Evolutionary conservation across 2,797 vertebrate genomes (phyloP).

Genomic region (Thamnophis elegans): DNA sequence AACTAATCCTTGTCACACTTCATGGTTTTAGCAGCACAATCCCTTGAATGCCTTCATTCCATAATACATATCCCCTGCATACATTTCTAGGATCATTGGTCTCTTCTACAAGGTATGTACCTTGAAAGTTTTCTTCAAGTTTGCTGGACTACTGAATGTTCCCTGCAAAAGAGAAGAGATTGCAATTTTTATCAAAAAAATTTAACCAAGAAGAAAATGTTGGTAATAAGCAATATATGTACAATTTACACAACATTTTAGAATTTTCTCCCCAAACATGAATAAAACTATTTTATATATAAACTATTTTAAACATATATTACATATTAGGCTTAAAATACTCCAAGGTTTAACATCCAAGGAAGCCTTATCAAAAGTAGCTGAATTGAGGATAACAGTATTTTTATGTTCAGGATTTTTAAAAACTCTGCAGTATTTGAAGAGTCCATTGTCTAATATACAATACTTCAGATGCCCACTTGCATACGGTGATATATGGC

Average conservation of each 20-base stretch:
- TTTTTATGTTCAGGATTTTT: background rate
- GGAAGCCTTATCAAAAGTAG: background rate
- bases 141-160: slow-evolving; percentile 88
- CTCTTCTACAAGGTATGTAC: slow-evolving; percentile 61
- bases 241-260: background rate
- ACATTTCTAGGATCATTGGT: slow-evolving; percentile 13
- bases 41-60: background rate
- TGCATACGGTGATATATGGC: background rate
- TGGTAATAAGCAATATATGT: background rate
- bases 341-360: background rate
- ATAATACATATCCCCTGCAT: background rate
- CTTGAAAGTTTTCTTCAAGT: slow-evolving; percentile 93
- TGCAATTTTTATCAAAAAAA: background rate
- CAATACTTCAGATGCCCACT: background rate
- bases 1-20: background rate
- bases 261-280: background rate
- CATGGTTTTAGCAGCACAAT: background rate
- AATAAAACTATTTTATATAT: background rate
- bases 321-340: background rate
- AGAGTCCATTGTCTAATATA: background rate
- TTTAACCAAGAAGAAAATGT: background rate
- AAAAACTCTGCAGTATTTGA: background rate
- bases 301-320: background rate
- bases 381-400: background rate
- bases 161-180: slow-evolving; percentile 71